A percentile compares a stretch with the other conserved stretches of the same genome.
Evolutionary conservation across 53 echinoderm and acorn worm genomes (phyloP).

Genomic region (Antedon mediterranea): DNA sequence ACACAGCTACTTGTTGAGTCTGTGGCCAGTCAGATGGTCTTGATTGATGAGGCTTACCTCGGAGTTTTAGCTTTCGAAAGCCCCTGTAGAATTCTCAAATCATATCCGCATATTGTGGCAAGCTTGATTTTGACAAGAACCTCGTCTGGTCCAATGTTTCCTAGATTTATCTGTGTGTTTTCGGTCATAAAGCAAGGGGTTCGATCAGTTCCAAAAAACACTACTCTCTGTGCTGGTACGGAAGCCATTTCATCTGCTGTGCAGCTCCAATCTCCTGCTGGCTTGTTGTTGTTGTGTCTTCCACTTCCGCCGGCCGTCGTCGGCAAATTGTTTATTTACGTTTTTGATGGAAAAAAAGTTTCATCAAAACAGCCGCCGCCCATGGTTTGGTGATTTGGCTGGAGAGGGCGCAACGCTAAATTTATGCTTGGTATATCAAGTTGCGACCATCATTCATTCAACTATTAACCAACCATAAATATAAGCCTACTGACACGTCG

Average conservation of each 20-base stretch:
- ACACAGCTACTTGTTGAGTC: background rate
- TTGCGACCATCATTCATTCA: too few relatives aligned
- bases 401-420: too few relatives aligned
- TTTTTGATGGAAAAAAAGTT: too few relatives aligned
- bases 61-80: slow-evolving; percentile 32
- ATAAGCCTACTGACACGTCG: too few relatives aligned
- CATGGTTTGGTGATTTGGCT: too few relatives aligned
- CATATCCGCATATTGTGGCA: slow-evolving; percentile 69
- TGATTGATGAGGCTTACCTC: slow-evolving; percentile 33
- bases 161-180: slow-evolving; percentile 14
- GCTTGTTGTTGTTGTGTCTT: background rate
- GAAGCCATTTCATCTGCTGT: background rate
- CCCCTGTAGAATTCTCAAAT: slow-evolving; percentile 56
- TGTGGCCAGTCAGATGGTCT: too few relatives aligned
- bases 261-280: too few relatives aligned
- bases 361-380: too few relatives aligned
- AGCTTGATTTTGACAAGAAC: slow-evolving; percentile 48
- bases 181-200: slow-evolving; percentile 45
- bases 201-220: slow-evolving; percentile 51
- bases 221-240: slow-evolving; percentile 24
- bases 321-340: too few relatives aligned
- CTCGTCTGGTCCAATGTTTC: slow-evolving; percentile 33
- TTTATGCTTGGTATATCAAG: too few relatives aligned
- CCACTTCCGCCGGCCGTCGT: too few relatives aligned
- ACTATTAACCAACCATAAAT: too few relatives aligned